Conservation (phyloP, 2,113 vertebrate species). For the Elanus axillaris region DNA sequence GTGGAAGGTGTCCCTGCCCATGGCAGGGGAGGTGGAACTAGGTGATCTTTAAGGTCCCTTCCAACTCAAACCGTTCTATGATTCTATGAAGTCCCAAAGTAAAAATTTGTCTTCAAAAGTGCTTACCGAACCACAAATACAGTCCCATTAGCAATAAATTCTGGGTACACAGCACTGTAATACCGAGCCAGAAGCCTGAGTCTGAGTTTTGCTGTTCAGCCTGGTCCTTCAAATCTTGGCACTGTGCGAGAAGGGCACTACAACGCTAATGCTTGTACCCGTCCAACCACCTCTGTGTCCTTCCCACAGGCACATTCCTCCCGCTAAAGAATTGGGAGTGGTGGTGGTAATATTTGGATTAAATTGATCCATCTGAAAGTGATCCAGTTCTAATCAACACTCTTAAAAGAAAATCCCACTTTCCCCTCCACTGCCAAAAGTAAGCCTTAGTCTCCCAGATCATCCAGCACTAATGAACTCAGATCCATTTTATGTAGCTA, state of each 20-base stretch:
- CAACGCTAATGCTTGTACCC: background rate
- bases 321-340: background rate
- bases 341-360: background rate
- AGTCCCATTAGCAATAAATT: background rate
- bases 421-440: background rate
- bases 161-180: background rate
- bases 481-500: background rate
- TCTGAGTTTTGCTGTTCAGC: background rate
- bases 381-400: slow-evolving; percentile 4
- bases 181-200: background rate
- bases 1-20: too few species aligned
- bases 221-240: background rate
- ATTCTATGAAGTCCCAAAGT: background rate
- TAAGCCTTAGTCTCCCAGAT: background rate
- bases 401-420: background rate
- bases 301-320: background rate
- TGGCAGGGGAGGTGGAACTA: too few species aligned
- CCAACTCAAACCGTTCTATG: too few species aligned
- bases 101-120: background rate
- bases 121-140: background rate
- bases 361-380: background rate
- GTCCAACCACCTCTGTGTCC: background rate
- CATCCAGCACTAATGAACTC: background rate
- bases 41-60: too few species aligned
- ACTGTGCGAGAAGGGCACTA: background rate